Base-by-base conservation (phyloP, 2,888 invertebrate species). In the Stenichneumon culpator region DNA sequence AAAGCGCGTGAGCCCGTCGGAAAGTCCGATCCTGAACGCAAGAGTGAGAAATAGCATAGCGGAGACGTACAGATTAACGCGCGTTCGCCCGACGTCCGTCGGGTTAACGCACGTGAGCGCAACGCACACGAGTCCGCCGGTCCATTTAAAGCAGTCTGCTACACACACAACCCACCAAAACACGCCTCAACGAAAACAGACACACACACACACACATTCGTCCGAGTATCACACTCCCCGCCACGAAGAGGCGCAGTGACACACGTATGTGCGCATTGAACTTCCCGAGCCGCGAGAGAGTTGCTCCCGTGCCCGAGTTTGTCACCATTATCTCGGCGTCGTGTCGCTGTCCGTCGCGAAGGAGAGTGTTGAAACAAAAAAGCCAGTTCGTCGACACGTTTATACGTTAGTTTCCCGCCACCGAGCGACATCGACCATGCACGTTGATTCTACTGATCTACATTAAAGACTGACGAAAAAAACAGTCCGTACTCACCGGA, bases 251-350 rank as follows among this genome's bases (percentile, higher is more conserved):
- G 19, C 32, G 83, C 70, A 82, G 82, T 88, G 90, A 89, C 89
- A 92, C 89, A 91, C 89, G 91, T 90, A 88, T 91, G 91, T 93
- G 91, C 91, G 93, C 93, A 93, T 93, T 93, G 93, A 93, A 93
- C 93, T 93, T 93, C 91, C 93, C 93, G 89, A 89, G 69, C 73
- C 82, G 83, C 84, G 77, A 86, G 77, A 86, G 82, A 86, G 83
- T 74, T 84, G 82, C 77, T 68, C 86, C 63, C 79, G 67, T 50
- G 74, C 83, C 83, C 87, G 86, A 86, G 87, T 87, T 87, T 82
- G 82, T 87, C 80, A 84, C 89, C 87, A 79, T 67, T 73, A 82
- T 74, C 65, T 47, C 69, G 78, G 82, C 78, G 44, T 86, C 84
- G 84, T 79, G 86, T 79, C 83, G 60, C 28, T 36, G 39, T 63